Conservation (phyloP, 1,140 invertebrate species). For the Tetramorium alpestre region DNA sequence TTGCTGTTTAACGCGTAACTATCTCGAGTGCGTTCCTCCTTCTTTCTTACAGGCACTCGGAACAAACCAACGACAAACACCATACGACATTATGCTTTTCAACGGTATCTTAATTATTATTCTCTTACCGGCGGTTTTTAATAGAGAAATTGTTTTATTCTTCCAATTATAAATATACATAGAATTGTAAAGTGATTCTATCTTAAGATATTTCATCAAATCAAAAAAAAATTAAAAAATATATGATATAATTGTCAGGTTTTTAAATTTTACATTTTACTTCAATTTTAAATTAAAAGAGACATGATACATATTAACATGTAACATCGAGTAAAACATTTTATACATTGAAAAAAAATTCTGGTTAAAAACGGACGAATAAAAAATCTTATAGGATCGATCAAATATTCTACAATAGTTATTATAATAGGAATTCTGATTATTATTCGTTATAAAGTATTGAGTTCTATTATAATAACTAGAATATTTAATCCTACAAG, state of each 20-base stretch:
- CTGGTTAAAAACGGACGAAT: too few relatives aligned
- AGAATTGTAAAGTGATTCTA: neutral
- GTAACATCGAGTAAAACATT: neutral
- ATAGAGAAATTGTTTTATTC: constrained; percentile 10
- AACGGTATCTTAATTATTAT: constrained; percentile 48
- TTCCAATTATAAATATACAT: neutral
- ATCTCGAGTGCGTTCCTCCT: constrained; percentile 42
- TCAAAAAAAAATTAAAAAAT: too few relatives aligned
- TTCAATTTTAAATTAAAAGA: constrained; percentile 18
- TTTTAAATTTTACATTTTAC: neutral
- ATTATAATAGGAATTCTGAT: too few relatives aligned
- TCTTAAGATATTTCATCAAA: neutral
- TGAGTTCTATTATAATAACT: too few relatives aligned
- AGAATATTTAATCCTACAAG: too few relatives aligned
- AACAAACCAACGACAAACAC: constrained; percentile 42
- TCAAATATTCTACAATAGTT: too few relatives aligned
- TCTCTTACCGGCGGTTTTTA: constrained; percentile 5
- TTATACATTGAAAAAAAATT: too few relatives aligned
- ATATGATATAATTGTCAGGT: neutral
- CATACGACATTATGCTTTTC: constrained; percentile 2
- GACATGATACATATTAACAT: neutral
- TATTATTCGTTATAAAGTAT: too few relatives aligned
- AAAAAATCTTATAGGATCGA: too few relatives aligned
- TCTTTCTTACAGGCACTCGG: constrained; percentile 34
- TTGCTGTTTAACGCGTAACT: constrained; percentile 46